phyloP scores from a whole-genome alignment of 2,888 invertebrate species.

The Mythimna albipuncta region DNA sequence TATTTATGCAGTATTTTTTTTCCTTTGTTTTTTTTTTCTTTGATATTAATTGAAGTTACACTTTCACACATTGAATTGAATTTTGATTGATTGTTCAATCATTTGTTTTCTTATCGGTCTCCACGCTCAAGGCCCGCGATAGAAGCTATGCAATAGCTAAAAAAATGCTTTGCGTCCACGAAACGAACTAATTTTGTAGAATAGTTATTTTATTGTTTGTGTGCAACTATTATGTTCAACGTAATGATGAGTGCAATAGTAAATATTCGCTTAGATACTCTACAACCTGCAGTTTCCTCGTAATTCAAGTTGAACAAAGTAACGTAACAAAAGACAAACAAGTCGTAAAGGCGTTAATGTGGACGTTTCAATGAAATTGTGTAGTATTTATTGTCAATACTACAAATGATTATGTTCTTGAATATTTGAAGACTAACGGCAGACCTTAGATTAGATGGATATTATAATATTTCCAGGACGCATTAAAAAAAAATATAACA shows the following conservation, averaged over 20 bases:
- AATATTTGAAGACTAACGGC: not conserved
- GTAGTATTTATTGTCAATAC: not conserved
- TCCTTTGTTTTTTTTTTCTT: too few relatives aligned
- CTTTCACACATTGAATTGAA: too few relatives aligned
- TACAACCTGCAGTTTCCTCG: conserved; percentile 13
- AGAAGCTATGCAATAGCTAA: too few relatives aligned
- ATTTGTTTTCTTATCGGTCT: too few relatives aligned
- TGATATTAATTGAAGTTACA: too few relatives aligned
- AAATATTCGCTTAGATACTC: conserved; percentile 8
- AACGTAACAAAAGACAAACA: conserved; percentile 30
- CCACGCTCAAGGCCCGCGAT: too few relatives aligned
- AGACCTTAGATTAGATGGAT: too few relatives aligned
- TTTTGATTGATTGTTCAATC: too few relatives aligned
- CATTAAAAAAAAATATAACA: too few relatives aligned
- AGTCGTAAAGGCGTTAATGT: conserved; percentile 34
- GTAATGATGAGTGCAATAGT: not conserved
- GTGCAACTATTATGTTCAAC: not conserved
- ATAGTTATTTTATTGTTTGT: not conserved
- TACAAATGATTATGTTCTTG: not conserved
- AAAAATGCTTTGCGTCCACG: too few relatives aligned
- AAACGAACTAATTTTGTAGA: not conserved
- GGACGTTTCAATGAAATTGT: conserved; percentile 18
- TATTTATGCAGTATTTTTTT: too few relatives aligned
- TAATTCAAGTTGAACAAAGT: conserved; percentile 37
- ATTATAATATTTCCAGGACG: too few relatives aligned